These are phyloP conservation scores for Pterocles burchelli DNA, from an alignment of 2,113 vertebrate species.

Conservation along the genomic window DNA sequence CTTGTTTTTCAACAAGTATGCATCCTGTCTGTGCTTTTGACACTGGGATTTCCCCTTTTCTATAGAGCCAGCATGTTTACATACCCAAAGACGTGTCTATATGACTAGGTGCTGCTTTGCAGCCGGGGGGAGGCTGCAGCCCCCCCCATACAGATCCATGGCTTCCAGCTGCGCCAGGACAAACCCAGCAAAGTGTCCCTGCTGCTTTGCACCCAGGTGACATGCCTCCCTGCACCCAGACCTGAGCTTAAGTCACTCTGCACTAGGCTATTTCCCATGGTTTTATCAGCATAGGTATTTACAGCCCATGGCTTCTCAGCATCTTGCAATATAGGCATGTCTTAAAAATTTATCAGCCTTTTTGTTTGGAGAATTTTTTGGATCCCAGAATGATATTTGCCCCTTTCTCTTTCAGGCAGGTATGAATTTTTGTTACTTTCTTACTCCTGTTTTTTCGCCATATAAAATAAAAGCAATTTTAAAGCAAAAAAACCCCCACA, in stretches of 20 bases:
- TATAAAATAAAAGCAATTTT: slow-evolving; percentile 45
- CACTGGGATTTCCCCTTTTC: background rate
- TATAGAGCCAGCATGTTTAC: background rate
- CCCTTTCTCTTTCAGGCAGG: background rate
- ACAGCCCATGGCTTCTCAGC: background rate
- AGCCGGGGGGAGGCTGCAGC: background rate
- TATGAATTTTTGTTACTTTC: slow-evolving; percentile 51
- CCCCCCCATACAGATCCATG: rapidly evolving
- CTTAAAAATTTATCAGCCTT: background rate
- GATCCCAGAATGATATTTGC: background rate
- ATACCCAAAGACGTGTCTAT: rapidly evolving
- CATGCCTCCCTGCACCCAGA: background rate
- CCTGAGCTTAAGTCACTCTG: background rate
- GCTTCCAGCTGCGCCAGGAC: background rate
- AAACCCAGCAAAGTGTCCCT: background rate
- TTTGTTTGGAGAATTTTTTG: background rate
- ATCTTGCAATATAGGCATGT: background rate
- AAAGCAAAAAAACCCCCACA: background rate
- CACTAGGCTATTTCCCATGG: background rate
- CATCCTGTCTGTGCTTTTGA: background rate
- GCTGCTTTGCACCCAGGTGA: background rate
- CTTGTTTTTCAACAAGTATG: background rate
- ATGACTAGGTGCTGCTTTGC: background rate
- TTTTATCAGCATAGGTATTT: background rate
- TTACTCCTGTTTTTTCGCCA: slow-evolving; percentile 7